These are phyloP conservation scores for Caenorhabditis wallacei DNA, from an alignment of 2,888 invertebrate genomes.

Conservation along the genomic window DNA sequence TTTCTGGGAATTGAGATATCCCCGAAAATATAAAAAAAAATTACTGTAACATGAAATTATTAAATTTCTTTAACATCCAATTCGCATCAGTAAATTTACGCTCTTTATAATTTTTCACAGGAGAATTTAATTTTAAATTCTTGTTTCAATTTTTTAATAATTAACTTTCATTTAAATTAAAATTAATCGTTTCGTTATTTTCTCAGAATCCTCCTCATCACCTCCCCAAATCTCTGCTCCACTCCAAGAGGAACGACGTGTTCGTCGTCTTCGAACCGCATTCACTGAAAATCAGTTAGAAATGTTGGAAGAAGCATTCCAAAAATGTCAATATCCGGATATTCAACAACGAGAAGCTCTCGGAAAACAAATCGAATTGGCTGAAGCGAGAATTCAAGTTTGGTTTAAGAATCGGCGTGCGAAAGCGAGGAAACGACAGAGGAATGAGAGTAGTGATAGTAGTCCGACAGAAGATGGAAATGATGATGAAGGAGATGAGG, in stretches of 20 bases:
- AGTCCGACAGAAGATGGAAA: slow-evolving; percentile 19
- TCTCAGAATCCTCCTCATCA: slow-evolving; percentile 32
- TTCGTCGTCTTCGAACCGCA: slow-evolving; percentile 71
- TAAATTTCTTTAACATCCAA: no score
- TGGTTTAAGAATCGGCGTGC: slow-evolving; percentile 77
- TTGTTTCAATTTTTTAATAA: no score
- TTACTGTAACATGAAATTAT: no score
- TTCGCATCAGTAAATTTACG: no score
- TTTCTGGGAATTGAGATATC: no score
- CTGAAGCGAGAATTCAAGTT: slow-evolving; percentile 73
- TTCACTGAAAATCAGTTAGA: slow-evolving; percentile 74
- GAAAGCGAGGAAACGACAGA: slow-evolving; percentile 70
- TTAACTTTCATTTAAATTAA: no score
- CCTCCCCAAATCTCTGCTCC: slow-evolving; percentile 19
- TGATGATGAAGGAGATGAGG: slow-evolving; percentile 1
- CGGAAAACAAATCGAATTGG: slow-evolving; percentile 67
- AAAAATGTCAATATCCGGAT: slow-evolving; percentile 71
- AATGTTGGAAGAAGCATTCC: slow-evolving; percentile 62
- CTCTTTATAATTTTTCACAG: no score
- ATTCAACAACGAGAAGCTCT: slow-evolving; percentile 68
- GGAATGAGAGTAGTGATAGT: slow-evolving; percentile 64
- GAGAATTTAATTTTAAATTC: no score
- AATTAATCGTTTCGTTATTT: no score
- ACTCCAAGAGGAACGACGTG: slow-evolving; percentile 62
- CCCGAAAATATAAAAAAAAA: no score